Evolutionary conservation across 2,888 invertebrate genomes (phyloP), one percentile per base, ranked within the genome.

Genomic region (Agrypnus murinus): DNA sequence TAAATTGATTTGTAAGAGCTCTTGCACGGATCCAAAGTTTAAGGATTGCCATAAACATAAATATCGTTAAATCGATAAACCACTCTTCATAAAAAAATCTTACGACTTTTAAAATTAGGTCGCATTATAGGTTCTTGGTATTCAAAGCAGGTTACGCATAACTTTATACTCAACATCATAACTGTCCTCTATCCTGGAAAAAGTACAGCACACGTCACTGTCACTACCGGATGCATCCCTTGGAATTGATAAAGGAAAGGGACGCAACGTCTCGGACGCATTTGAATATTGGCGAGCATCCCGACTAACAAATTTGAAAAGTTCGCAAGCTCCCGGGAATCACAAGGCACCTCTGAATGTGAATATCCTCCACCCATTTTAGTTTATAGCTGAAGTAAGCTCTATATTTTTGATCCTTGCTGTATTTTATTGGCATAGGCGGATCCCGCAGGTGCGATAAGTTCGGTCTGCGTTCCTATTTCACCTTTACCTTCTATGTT

Each of bases 371-470:
- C 79, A 81, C 79, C 81, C 81, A 82, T 83, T 83, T 82, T 81
- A 81, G 80, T 82, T 83, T 83, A 82, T 81, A 77, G 81, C 78
- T 77, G 76, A 78, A 78, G 77, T 78, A 79, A 74, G 77, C 78
- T 77, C 80, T 81, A 81, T 82, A 82, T 82, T 82, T 81, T 78
- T 80, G 81, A 81, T 81, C 79, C 79, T 79, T 78, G 79, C 78
- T 79, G 80, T 81, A 82, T 82, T 84, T 84, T 84, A 84, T 83
- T 81, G 82, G 81, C 75, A 72, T 62, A 73, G 74, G 75, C 70
- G 75, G 75, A 73, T 82, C 84, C 81, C 83, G 74, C 71, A 81
- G 83, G 84, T 81, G 76, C 80, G 79, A 83, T 84, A 83, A 83
- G 76, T 81, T 78, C 72, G 36, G 65, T 50, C 64, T 63, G 62